Evolutionary conservation across 2,113 vertebrate species (phyloP), one percentile per base, ranked within the genome.

Genomic region (Noctilio leporinus): DNA sequence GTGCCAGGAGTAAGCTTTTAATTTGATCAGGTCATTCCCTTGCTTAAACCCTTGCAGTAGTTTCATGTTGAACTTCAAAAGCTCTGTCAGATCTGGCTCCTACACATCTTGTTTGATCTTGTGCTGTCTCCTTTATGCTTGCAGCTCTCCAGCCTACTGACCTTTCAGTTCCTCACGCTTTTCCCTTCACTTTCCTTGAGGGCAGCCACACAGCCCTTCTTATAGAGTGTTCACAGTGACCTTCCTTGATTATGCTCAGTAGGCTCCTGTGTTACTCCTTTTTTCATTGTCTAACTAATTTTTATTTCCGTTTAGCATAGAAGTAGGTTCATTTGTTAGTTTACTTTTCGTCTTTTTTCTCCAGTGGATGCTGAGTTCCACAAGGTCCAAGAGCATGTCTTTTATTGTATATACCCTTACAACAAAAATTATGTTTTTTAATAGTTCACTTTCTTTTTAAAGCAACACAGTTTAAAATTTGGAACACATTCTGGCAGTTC

Each of bases 301-400:
- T 77, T 90, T 82, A 57, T 82, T 96, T 94, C 7, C 26, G 62
- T 7, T 92, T 94, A 85, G 26, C 57, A 26, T 83, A 86, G 67
- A 4, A 57, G 5, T 80, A 69, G 53, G 65, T 72, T 67, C 40
- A 77, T 62, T 49, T 67, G n/a, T 75, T 82, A 70, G 43, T 88
- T 91, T 47, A 91, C 14, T 49, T 96, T 30, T 45, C 59, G 53
- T 76, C 19, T 83, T 5, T 28, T 62, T 81, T 16, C 22, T 80
- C 19, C 2, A 11, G 14, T 67, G 67, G 16, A 38, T 24, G 33
- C 16, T 70, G 47, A 72, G 17, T 51, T 53, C 33, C 15, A 45
- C 15, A 40, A 40, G 28, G 35, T 33, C 15, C 24, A 53, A 87
- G 67, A 82, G 64, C 38, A 40, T 38, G 57, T 76, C 26, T 86